A percentile compares a stretch with the other conserved stretches of the same genome.
phyloP scores from a whole-genome alignment of 1,140 invertebrate genomes.

The Agrilus planipennis region DNA sequence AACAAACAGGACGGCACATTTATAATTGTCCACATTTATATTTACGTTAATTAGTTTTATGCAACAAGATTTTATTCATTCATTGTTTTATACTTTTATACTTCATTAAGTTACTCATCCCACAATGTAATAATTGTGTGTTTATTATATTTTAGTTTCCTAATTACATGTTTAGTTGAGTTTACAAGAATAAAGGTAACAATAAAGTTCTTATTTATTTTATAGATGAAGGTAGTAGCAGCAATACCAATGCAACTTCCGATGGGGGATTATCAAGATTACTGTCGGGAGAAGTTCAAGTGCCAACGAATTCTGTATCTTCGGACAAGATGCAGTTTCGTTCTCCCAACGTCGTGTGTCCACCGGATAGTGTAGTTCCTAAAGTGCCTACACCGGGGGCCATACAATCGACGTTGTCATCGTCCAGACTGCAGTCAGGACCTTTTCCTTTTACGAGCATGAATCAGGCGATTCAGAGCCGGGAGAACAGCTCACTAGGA shows the following conservation, averaged over 20 bases:
- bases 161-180: no score
- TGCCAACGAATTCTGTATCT: slow-evolving; percentile 3
- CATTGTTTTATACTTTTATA: no score
- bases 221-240: slow-evolving; percentile 14
- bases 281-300: slow-evolving; percentile 4
- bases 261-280: slow-evolving; percentile 15
- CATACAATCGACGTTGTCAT: slow-evolving; percentile 42
- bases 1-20: slow-evolving; percentile 25
- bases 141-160: no score
- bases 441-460: slow-evolving; percentile 81
- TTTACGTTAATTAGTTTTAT: no score
- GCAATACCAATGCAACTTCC: slow-evolving; percentile 5
- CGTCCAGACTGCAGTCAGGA: slow-evolving; percentile 40
- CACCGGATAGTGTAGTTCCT: slow-evolving; percentile 59
- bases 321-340: slow-evolving; percentile 46
- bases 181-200: no score
- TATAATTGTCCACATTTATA: no score
- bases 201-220: not conserved
- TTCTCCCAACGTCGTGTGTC: slow-evolving; percentile 72
- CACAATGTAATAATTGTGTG: no score
- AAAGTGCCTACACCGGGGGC: slow-evolving; percentile 35
- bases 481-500: slow-evolving; percentile 23
- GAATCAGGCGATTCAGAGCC: slow-evolving; percentile 63
- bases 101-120: no score
- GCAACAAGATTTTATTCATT: no score